Base-by-base conservation (phyloP, 2,113 vertebrate genomes). In the Actenoides lindsayi region DNA sequence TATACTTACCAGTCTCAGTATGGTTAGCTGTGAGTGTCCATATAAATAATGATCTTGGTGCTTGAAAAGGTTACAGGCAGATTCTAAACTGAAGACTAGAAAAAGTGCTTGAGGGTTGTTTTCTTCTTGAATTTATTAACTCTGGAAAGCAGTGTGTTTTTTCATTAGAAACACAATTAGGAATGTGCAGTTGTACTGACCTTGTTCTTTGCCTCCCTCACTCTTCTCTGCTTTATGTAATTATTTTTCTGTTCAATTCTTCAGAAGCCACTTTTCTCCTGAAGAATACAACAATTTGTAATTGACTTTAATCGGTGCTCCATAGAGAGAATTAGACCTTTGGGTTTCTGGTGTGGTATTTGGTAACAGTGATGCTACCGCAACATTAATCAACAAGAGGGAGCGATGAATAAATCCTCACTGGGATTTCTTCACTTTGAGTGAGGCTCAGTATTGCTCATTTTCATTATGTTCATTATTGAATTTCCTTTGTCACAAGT, bases 361-460 rank as follows among this genome's bases (percentile, higher is more conserved):
- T 92, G 37, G 30, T 88, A 44, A 65, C 27, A 65, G 11, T 60
- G 70, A 4, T 76, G 53, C 50, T 92, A 42, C 54, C 59, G 65
- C 63, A 86, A 24, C 67, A 62, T 44, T 69, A 69, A 65, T 80
- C 63, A 71, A 37, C 20, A 64, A 83, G 50, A 69, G 67, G 25
- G 90, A 83, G 50, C 41, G 50, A 37, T 90, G 71, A 57, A 62
- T 69, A 65, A 80, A 69, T 77, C 33, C 53, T 21, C 67, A 3
- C 12, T 80, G 50, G 50, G 67, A 70, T 83, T 92, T 94, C 75
- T 73, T 94, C 21, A n/a, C 42, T 95, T 93, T 54, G 50, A 80
- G 41, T 92, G 80, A 57, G 41, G n/a, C 75, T 76, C 31, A 48
- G 30, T 59, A 28, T 75, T 85, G 37, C 48, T 92, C 11, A 31